Evolutionary conservation across 2,888 invertebrate species (phyloP).

Genomic region (Incurvaria masculella): DNA sequence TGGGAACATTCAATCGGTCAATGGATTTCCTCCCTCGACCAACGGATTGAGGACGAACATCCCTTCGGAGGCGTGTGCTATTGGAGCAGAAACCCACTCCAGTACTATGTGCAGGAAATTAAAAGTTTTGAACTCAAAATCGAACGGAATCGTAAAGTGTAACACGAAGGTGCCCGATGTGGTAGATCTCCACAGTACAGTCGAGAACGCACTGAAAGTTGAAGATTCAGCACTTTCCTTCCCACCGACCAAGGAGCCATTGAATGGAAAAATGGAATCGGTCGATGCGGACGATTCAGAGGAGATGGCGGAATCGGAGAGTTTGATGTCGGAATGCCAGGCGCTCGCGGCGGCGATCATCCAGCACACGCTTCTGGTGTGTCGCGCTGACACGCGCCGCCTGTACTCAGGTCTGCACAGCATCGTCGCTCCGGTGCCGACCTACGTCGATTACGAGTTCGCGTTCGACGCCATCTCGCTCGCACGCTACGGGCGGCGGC

Average conservation of each 20-base stretch:
- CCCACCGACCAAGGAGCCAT: neutral
- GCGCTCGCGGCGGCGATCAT: slow-evolving; percentile 41
- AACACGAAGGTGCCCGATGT: neutral
- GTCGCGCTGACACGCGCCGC: slow-evolving; percentile 29
- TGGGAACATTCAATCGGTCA: neutral
- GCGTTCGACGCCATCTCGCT: slow-evolving; percentile 13
- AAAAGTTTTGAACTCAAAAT: slow-evolving; percentile 1
- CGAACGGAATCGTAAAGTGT: neutral
- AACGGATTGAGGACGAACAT: neutral
- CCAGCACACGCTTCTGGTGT: slow-evolving; percentile 45
- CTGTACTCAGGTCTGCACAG: slow-evolving; percentile 60
- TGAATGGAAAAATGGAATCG: neutral
- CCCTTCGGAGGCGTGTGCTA: neutral
- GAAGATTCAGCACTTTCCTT: neutral
- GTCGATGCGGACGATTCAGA: neutral
- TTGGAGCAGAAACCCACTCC: neutral
- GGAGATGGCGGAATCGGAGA: neutral
- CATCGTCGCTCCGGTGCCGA: slow-evolving; percentile 45
- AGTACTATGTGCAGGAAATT: neutral
- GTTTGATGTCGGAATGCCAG: slow-evolving; percentile 18
- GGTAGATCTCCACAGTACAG: neutral
- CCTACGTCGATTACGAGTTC: slow-evolving; percentile 21
- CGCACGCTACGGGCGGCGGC: slow-evolving; percentile 13
- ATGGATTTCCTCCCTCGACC: neutral
- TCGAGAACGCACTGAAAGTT: neutral